Conservation (phyloP, 2,797 vertebrate species). For the Fundulus diaphanus region DNA sequence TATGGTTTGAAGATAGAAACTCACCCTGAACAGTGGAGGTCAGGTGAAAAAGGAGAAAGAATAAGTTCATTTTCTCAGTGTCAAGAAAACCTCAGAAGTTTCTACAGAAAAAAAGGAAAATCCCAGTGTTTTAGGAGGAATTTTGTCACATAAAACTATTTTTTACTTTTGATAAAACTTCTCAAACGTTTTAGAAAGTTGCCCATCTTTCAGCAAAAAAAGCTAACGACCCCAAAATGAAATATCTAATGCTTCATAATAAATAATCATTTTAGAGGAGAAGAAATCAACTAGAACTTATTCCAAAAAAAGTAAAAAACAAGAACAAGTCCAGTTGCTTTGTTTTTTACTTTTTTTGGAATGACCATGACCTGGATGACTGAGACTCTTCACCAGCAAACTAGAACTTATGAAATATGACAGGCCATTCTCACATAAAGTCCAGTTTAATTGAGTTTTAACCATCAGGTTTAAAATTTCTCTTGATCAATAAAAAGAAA, state of each 20-base stretch:
- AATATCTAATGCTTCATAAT: background rate
- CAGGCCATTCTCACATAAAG: too few species aligned
- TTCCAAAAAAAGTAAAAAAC: too few species aligned
- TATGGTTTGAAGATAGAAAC: too few species aligned
- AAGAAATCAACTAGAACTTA: background rate
- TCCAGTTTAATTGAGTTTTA: too few species aligned
- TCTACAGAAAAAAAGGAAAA: background rate
- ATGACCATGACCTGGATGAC: too few species aligned
- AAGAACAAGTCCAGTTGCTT: background rate
- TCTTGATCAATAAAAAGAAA: too few species aligned
- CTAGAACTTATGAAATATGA: too few species aligned
- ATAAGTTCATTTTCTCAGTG: background rate
- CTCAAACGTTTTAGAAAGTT: background rate
- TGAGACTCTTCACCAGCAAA: too few species aligned
- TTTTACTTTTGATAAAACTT: background rate
- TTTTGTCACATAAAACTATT: background rate
- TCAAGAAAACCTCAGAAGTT: background rate
- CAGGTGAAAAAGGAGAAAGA: background rate
- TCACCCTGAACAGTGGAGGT: background rate
- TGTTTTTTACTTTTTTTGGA: too few species aligned
- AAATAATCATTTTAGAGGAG: background rate
- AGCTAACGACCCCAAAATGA: background rate
- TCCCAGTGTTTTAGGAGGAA: background rate
- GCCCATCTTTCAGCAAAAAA: background rate
- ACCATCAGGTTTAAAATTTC: too few species aligned